Conservation (phyloP, 2,888 invertebrate species). For the Callimorpha dominula region DNA sequence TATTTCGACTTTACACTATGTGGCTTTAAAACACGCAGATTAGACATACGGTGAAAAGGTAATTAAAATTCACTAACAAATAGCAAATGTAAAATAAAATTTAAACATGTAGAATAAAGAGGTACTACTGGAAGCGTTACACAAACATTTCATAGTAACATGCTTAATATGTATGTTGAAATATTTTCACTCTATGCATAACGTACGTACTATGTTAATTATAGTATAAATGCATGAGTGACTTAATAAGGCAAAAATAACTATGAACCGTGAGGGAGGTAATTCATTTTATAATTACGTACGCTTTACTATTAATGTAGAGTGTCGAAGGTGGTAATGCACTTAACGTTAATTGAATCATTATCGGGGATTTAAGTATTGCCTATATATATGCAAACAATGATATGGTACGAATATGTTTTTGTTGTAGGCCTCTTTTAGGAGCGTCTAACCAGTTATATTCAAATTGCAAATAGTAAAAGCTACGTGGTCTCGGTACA, state of each 20-base stretch:
- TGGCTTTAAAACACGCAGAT: conserved; percentile 8
- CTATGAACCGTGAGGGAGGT: conserved; percentile 5
- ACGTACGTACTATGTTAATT: conserved; percentile 9
- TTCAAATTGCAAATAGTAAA: background rate
- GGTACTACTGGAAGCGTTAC: conserved; percentile 18
- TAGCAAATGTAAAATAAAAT: conserved; percentile 26
- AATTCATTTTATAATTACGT: conserved; percentile 7
- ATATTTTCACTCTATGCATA: conserved; percentile 14
- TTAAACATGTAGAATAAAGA: conserved; percentile 8
- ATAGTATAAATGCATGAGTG: background rate
- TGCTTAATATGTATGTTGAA: conserved; percentile 19
- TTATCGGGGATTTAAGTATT: background rate
- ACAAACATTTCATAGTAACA: conserved; percentile 9
- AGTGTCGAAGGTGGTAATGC: background rate
- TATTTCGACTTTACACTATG: too few species aligned
- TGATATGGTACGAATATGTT: background rate
- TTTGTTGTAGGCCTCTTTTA: background rate
- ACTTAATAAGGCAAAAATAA: conserved; percentile 6
- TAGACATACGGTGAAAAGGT: conserved; percentile 21
- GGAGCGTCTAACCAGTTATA: background rate
- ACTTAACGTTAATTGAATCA: conserved; percentile 1
- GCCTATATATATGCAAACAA: too few species aligned
- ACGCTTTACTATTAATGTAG: background rate
- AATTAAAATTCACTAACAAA: conserved; percentile 25
- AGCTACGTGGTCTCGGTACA: too few species aligned